phyloP scores from a whole-genome alignment of 2,113 vertebrate species.

The Pachyramphus minor region DNA sequence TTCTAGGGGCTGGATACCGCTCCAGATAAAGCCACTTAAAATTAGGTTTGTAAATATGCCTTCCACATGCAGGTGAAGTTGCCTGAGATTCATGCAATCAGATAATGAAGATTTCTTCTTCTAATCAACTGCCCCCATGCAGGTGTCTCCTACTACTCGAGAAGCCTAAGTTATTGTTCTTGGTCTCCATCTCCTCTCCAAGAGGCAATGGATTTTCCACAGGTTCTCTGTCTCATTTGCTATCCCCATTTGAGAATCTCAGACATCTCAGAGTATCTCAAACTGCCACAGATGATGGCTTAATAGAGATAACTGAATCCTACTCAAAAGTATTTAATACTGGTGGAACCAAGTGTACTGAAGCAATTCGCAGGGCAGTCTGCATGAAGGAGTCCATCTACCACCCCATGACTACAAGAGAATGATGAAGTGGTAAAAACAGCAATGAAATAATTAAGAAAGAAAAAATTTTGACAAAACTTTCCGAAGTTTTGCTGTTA shows the following conservation, averaged over 20 bases:
- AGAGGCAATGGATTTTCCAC: neutral
- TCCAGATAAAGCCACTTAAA: neutral
- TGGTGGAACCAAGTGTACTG: neutral
- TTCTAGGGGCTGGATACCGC: neutral
- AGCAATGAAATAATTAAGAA: neutral
- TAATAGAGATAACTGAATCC: neutral
- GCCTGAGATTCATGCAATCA: neutral
- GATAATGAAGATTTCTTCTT: neutral
- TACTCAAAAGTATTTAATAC: neutral
- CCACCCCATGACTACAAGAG: neutral
- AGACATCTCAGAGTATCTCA: neutral
- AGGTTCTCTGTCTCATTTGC: neutral
- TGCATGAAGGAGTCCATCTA: neutral
- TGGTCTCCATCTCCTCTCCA: neutral
- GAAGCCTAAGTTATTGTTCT: neutral
- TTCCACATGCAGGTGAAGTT: neutral
- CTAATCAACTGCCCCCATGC: rapidly evolving
- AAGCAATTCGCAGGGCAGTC: neutral
- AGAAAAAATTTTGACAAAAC: neutral
- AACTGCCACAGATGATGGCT: neutral
- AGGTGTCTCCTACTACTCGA: neutral
- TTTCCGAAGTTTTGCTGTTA: neutral
- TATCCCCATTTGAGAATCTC: neutral
- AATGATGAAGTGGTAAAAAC: neutral
- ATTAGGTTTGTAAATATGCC: neutral